Evolutionary conservation across 2,113 vertebrate genomes (phyloP).

Genomic region (Herpetotheres cachinnans): DNA sequence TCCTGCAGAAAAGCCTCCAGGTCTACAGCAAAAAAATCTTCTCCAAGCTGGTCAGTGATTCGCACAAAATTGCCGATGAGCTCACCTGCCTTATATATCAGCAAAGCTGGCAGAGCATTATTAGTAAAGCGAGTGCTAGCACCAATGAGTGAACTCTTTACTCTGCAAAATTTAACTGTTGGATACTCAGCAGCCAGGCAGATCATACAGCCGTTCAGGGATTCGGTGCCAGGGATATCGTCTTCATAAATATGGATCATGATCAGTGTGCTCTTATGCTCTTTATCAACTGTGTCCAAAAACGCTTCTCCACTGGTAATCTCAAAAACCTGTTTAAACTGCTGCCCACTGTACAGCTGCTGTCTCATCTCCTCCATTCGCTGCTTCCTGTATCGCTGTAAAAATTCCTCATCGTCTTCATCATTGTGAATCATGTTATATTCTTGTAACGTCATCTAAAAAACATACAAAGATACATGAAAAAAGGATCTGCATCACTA

Average conservation of each 20-base stretch:
- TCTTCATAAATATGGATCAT: conserved; percentile 95
- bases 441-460: conserved; percentile 89
- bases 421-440: conserved; percentile 83
- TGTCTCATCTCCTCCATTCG: conserved; percentile 94
- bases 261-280: conserved; percentile 86
- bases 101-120: conserved; percentile 89
- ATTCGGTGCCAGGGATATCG: conserved; percentile 84
- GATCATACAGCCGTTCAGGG: conserved; percentile 90
- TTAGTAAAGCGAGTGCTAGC: conserved; percentile 88
- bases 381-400: conserved; percentile 94
- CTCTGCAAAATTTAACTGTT: conserved; percentile 89
- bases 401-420: conserved; percentile 89
- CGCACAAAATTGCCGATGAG: conserved; percentile 96
- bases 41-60: conserved; percentile 94
- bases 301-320: conserved; percentile 88
- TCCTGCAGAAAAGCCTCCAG: conserved; percentile 94
- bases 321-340: conserved; percentile 88
- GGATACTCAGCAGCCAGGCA: conserved; percentile 94
- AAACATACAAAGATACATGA: background rate
- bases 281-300: conserved; percentile 90
- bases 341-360: conserved; percentile 85
- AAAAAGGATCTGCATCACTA: background rate
- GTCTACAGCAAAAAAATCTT: conserved; percentile 97
- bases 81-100: conserved; percentile 92
- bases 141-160: conserved; percentile 88